These are phyloP conservation scores for Drosophila barbarae DNA, from an alignment of 2,888 invertebrate genomes.

Conservation along the genomic window DNA sequence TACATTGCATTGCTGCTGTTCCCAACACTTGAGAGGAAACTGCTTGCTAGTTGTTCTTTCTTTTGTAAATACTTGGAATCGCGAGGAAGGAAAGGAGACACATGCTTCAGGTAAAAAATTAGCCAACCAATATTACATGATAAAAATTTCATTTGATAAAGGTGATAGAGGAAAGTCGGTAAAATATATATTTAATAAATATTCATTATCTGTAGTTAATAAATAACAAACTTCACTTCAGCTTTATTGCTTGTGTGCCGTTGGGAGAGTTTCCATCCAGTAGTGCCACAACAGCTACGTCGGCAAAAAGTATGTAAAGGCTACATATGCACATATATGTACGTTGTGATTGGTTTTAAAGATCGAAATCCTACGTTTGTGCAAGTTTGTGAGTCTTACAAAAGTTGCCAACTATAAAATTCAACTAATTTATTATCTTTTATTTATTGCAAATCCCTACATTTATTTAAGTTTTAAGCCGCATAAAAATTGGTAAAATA, in stretches of 20 bases:
- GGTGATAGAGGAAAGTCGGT: neutral
- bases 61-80: slow-evolving; percentile 53
- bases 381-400: neutral
- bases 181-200: too few relatives aligned
- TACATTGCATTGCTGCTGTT: slow-evolving; percentile 17
- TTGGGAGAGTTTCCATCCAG: slow-evolving; percentile 9
- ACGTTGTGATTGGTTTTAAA: neutral
- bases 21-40: slow-evolving; percentile 20
- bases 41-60: slow-evolving; percentile 16
- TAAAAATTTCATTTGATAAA: slow-evolving; percentile 46
- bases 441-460: neutral
- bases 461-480: neutral
- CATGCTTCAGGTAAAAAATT: slow-evolving; percentile 55
- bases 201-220: neutral
- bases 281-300: slow-evolving; percentile 31
- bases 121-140: slow-evolving; percentile 52
- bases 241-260: neutral
- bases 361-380: neutral
- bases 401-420: neutral
- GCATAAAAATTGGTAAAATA: neutral
- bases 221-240: neutral
- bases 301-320: slow-evolving; percentile 10
- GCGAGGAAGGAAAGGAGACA: slow-evolving; percentile 14
- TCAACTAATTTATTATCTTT: neutral
- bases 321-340: neutral